These are phyloP conservation scores for Anomalospiza imberbis DNA, from an alignment of 2,797 vertebrate genomes.

Conservation along the genomic window DNA sequence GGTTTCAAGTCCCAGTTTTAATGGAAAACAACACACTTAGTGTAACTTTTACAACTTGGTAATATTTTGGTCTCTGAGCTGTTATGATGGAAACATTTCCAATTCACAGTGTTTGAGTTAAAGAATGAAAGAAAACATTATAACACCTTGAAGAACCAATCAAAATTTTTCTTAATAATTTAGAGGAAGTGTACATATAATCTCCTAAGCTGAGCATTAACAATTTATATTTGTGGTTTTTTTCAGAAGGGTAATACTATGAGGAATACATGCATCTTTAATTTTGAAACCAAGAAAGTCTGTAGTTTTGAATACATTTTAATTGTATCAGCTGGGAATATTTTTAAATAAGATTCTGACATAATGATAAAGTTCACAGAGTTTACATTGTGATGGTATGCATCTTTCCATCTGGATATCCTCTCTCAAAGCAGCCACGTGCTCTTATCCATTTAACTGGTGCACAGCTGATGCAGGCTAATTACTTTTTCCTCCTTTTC, in stretches of 20 bases:
- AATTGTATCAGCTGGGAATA: not conserved
- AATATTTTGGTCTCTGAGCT: not conserved
- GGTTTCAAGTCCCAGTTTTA: not conserved
- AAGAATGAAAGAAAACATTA: not conserved
- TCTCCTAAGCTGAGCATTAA: not conserved
- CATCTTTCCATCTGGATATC: not conserved
- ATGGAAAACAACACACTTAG: not conserved
- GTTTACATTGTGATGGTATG: not conserved
- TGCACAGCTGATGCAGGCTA: conserved; percentile 36
- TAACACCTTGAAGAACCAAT: not conserved
- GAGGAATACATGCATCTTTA: not conserved
- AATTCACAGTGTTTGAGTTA: not conserved
- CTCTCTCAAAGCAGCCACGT: conserved; percentile 14
- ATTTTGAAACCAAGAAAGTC: not conserved
- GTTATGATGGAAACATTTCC: not conserved
- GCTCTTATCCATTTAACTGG: conserved; percentile 4
- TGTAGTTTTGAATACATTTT: not conserved
- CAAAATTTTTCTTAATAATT: not conserved
- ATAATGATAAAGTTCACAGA: not conserved
- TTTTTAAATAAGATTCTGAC: not conserved
- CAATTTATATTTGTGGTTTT: not conserved
- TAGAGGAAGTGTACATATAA: not conserved
- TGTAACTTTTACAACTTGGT: not conserved
- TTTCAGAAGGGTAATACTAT: not conserved
- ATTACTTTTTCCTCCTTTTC: conserved; percentile 20